Percentiles rank a stretch among this genome's conserved stretches.
phyloP scores from a whole-genome alignment of 2,888 invertebrate genomes.

The Microplitis deprimator region DNA sequence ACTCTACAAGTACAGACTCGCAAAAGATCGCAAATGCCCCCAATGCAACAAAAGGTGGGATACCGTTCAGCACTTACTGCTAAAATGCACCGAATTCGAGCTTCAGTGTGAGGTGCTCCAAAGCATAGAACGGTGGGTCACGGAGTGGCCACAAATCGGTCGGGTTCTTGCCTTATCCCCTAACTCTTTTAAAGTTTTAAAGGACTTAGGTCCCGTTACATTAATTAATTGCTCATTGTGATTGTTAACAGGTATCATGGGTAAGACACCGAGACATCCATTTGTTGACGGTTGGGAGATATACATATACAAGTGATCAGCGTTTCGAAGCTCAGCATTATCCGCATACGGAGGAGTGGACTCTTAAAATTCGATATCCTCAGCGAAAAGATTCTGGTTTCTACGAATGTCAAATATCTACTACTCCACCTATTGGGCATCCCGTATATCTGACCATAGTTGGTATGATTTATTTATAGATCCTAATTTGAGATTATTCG shows the following conservation, averaged over 20 bases:
- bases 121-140: too few species aligned
- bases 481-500: too few species aligned
- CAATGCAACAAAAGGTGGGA: too few species aligned
- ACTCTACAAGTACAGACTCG: too few species aligned
- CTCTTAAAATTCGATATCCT: conserved; percentile 82
- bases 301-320: conserved; percentile 87
- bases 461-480: conserved; percentile 75
- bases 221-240: background rate
- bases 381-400: conserved; percentile 83
- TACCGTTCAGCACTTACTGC: too few species aligned
- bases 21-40: too few species aligned
- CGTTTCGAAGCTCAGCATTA: conserved; percentile 89
- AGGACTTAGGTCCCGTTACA: too few species aligned
- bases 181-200: too few species aligned
- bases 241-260: conserved; percentile 79
- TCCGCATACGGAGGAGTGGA: conserved; percentile 91
- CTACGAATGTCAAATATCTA: conserved; percentile 93
- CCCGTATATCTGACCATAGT: conserved; percentile 86
- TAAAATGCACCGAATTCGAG: too few species aligned
- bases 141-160: too few species aligned
- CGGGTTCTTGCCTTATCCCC: too few species aligned
- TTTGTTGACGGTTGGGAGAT: conserved; percentile 81
- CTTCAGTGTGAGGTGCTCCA: too few species aligned
- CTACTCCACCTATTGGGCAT: conserved; percentile 89
- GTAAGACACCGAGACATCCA: conserved; percentile 84